Base-by-base conservation (phyloP, 2,797 vertebrate genomes). In the Halcyon smyrnensis region DNA sequence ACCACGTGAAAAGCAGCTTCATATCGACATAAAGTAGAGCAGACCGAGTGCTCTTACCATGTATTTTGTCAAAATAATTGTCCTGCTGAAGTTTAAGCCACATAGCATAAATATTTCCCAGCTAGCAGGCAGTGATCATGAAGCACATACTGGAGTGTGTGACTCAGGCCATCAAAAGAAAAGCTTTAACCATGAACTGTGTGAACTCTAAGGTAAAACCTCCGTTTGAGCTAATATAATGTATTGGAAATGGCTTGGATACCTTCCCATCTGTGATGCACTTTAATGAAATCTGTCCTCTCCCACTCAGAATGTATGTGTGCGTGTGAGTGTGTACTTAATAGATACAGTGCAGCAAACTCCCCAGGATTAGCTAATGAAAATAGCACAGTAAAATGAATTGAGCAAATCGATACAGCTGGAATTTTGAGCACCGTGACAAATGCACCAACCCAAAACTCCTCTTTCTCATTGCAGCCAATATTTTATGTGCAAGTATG, bases 31-130 rank as follows among this genome's bases (percentile, higher is more conserved):
- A 92, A 92, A 97, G 93, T 80, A 96, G 94, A 96, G 93, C 75
- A 96, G 95, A 92, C 88, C 74, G 82, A 94, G 84, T 60, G 89
- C 77, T 94, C 93, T 92, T 93, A 90, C 94, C 21, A 27, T 90
- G 50, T 93, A 27, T 97, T 98, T 97, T 98, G 95, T 97, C 96
- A 96, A 96, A 95, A 97, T 95, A 97, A 98, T 97, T 92, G 95
- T 96, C 84, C 87, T 93, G 81, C 85, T 17, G 86, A 85, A 59
- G 88, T 97, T 96, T 96, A 94, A 97, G 83, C 71, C 70, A 67
- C 86, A 64, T 84, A 84, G 34, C 48, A 83, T 91, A 94, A 97
- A 71, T 92, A 82, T 77, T 95, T 96, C 71, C 75, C 59, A 75
- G 84, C 76, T 97, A 81, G 73, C 50, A 80, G 78, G 46, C 63